phyloP scores from a whole-genome alignment of 2,888 invertebrate species.

The Lepidochitona cinerea region DNA sequence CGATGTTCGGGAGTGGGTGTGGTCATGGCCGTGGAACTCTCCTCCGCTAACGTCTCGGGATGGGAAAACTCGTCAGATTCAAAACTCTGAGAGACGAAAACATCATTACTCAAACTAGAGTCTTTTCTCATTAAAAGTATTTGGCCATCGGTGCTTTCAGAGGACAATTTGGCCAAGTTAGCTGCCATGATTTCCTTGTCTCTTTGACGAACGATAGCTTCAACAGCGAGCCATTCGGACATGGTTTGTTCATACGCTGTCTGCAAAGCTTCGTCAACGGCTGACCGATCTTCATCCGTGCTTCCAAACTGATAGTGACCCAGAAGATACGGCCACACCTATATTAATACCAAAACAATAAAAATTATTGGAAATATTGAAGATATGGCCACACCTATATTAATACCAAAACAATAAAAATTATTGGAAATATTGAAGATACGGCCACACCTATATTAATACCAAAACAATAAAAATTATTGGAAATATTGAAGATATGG shows the following conservation, averaged over 20 bases:
- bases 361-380: too few species aligned
- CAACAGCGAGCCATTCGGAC: slow-evolving; percentile 96
- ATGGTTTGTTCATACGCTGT: slow-evolving; percentile 90
- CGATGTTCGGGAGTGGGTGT: slow-evolving; percentile 60
- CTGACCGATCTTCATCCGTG: slow-evolving; percentile 56
- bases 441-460: too few species aligned
- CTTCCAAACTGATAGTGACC: slow-evolving; percentile 87
- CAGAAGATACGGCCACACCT: slow-evolving; percentile 90
- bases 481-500: too few species aligned
- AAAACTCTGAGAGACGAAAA: slow-evolving; percentile 69
- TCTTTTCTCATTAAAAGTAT: slow-evolving; percentile 68
- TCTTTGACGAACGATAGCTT: slow-evolving; percentile 82
- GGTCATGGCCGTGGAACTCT: slow-evolving; percentile 59
- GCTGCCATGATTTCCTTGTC: slow-evolving; percentile 80
- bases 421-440: too few species aligned
- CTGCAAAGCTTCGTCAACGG: slow-evolving; percentile 72
- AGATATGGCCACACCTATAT: too few species aligned
- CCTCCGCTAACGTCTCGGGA: slow-evolving; percentile 61
- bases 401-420: too few species aligned
- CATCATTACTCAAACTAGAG: slow-evolving; percentile 73
- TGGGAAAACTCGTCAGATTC: slow-evolving; percentile 65
- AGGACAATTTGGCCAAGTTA: slow-evolving; percentile 87
- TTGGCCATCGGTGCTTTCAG: slow-evolving; percentile 74
- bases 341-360: too few species aligned
- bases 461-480: too few species aligned